These are phyloP conservation scores for Podarcis cretensis DNA, from an alignment of 2,113 vertebrate genomes.

Conservation along the genomic window DNA sequence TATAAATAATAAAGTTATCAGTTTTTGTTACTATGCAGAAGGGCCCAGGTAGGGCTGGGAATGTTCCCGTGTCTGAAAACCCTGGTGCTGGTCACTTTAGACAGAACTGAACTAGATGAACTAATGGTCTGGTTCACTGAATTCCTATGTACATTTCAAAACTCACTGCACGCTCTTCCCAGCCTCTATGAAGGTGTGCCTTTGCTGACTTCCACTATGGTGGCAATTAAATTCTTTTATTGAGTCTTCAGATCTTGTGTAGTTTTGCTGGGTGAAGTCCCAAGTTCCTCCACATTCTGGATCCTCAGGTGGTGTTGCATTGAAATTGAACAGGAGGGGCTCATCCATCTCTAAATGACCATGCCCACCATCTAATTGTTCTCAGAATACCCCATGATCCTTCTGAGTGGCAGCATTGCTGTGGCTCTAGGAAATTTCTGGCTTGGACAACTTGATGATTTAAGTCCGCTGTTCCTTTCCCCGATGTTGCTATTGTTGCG, in stretches of 20 bases:
- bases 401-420: slow-evolving; percentile 13
- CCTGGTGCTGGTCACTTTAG: too few species aligned
- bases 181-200: too few species aligned
- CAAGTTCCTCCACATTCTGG: background rate
- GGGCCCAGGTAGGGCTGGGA: too few species aligned
- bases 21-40: too few species aligned
- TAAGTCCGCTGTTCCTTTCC: slow-evolving; percentile 25
- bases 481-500: background rate
- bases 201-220: background rate
- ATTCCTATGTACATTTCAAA: background rate
- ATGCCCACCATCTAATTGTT: slow-evolving; percentile 24
- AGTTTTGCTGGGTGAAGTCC: background rate
- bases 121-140: too few species aligned
- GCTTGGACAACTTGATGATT: slow-evolving; percentile 43
- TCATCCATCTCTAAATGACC: slow-evolving; percentile 33
- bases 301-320: slow-evolving; percentile 24
- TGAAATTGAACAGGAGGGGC: slow-evolving; percentile 38
- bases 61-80: too few species aligned
- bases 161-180: background rate
- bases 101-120: too few species aligned
- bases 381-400: background rate
- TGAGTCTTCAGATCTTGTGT: background rate
- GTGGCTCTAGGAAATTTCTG: slow-evolving; percentile 31
- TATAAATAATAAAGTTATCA: too few species aligned
- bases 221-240: background rate